A percentile compares a stretch with the other conserved stretches of the same genome.
phyloP scores from a whole-genome alignment of 2,888 invertebrate genomes.

The Muscina levida region DNA sequence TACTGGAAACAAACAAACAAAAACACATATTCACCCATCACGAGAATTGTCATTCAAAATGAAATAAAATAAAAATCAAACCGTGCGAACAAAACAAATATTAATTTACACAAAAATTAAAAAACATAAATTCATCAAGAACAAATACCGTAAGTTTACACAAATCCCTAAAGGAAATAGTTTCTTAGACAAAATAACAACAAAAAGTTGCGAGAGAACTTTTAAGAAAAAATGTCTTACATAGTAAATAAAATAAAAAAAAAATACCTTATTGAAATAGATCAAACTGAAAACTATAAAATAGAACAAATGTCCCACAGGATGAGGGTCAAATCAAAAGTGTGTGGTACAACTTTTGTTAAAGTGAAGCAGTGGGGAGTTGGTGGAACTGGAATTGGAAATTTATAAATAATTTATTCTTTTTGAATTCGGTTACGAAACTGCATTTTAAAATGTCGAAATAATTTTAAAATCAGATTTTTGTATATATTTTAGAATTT shows the following conservation, averaged over 20 bases:
- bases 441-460: too few species aligned
- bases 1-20: constrained; percentile 29
- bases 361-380: too few species aligned
- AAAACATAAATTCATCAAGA: constrained; percentile 26
- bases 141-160: constrained; percentile 49
- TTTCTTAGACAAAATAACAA: constrained; percentile 6
- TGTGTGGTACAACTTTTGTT: too few species aligned
- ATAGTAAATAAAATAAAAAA: constrained; percentile 12
- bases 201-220: constrained; percentile 27
- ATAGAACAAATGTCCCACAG: constrained; percentile 19
- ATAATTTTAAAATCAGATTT: too few species aligned
- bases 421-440: too few species aligned
- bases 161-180: background rate
- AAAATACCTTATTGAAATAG: constrained; percentile 22
- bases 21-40: too few species aligned
- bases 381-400: too few species aligned
- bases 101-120: constrained; percentile 1
- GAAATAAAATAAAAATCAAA: constrained; percentile 29
- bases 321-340: too few species aligned
- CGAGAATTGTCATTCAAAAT: constrained; percentile 43
- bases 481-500: too few species aligned
- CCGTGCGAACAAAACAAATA: constrained; percentile 21
- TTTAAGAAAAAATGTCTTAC: constrained; percentile 55
- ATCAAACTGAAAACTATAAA: constrained; percentile 16
- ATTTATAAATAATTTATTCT: too few species aligned